A percentile compares a stretch with the other conserved stretches of the same genome.
Evolutionary conservation across 2,113 vertebrate species (phyloP).

Genomic region (Bothrops jararaca): DNA sequence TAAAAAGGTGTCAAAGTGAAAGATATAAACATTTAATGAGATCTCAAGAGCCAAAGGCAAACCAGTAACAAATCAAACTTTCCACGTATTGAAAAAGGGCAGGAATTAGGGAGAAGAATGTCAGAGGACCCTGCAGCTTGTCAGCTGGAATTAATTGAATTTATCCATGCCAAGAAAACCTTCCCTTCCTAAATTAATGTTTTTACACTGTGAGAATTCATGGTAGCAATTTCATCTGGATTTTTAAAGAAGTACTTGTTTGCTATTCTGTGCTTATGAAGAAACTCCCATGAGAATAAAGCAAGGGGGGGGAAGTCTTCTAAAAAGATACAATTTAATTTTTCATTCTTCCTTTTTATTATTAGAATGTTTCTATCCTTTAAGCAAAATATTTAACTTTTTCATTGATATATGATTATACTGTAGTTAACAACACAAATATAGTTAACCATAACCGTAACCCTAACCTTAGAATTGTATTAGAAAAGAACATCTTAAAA

Average conservation of each 20-base stretch:
- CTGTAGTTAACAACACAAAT: constrained; percentile 23
- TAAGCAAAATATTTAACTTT: constrained; percentile 67
- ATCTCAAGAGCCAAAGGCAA: constrained; percentile 75
- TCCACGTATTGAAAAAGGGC: constrained; percentile 45
- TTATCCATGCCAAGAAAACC: constrained; percentile 68
- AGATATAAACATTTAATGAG: constrained; percentile 75
- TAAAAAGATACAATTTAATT: constrained; percentile 75
- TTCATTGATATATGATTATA: constrained; percentile 41
- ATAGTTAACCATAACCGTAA: neutral
- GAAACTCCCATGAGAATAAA: constrained; percentile 74
- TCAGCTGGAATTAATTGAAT: constrained; percentile 75
- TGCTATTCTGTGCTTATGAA: constrained; percentile 67
- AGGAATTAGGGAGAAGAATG: neutral
- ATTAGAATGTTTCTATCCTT: constrained; percentile 56
- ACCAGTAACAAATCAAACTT: constrained; percentile 72
- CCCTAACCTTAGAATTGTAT: neutral
- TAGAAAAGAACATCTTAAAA: neutral
- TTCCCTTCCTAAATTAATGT: constrained; percentile 73
- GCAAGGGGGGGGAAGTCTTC: constrained; percentile 65
- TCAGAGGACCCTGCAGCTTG: constrained; percentile 60
- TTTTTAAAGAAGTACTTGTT: constrained; percentile 74
- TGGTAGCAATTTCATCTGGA: constrained; percentile 71
- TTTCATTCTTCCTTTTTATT: constrained; percentile 64
- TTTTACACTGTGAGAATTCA: constrained; percentile 68
- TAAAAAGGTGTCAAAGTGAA: constrained; percentile 61